phyloP scores from a whole-genome alignment of 2,113 vertebrate genomes.

The Nicator chloris region DNA sequence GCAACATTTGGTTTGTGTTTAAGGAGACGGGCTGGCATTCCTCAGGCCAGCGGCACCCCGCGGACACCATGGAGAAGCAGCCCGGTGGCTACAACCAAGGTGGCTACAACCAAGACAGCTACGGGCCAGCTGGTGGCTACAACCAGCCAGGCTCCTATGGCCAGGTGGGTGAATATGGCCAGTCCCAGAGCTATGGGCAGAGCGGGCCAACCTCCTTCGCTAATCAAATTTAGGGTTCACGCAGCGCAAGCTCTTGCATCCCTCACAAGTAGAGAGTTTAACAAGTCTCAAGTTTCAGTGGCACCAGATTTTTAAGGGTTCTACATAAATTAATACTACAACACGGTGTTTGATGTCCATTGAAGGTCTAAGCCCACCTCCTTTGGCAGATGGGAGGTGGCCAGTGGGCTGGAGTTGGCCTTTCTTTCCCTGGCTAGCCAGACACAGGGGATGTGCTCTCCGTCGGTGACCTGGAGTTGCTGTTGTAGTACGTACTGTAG shows the following conservation, averaged over 20 bases:
- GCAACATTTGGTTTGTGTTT: conserved; percentile 99
- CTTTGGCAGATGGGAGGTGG: conserved; percentile 28
- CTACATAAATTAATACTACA: conserved; percentile 56
- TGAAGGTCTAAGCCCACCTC: conserved; percentile 32
- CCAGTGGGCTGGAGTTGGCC: conserved; percentile 47
- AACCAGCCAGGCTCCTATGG: conserved; percentile 70
- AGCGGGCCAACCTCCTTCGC: conserved; percentile 84
- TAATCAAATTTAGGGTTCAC: conserved; percentile 84
- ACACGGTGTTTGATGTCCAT: not conserved
- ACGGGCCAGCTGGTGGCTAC: conserved; percentile 81
- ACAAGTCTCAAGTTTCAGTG: conserved; percentile 34
- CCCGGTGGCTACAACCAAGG: conserved; percentile 83
- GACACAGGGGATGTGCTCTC: conserved; percentile 4
- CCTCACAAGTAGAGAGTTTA: conserved; percentile 8
- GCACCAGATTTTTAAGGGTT: conserved; percentile 58
- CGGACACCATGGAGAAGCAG: conserved; percentile 84
- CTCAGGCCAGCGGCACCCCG: conserved; percentile 78
- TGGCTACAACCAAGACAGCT: conserved; percentile 84
- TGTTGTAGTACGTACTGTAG: conserved; percentile 72
- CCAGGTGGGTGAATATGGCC: conserved; percentile 79
- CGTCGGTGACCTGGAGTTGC: conserved; percentile 55
- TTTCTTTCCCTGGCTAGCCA: conserved; percentile 41
- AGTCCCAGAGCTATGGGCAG: conserved; percentile 71
- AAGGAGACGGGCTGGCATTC: conserved; percentile 98
- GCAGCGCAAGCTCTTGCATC: conserved; percentile 1